Base-by-base conservation (phyloP, 2,797 vertebrate genomes). In the Acrocephalus scirpaceus region DNA sequence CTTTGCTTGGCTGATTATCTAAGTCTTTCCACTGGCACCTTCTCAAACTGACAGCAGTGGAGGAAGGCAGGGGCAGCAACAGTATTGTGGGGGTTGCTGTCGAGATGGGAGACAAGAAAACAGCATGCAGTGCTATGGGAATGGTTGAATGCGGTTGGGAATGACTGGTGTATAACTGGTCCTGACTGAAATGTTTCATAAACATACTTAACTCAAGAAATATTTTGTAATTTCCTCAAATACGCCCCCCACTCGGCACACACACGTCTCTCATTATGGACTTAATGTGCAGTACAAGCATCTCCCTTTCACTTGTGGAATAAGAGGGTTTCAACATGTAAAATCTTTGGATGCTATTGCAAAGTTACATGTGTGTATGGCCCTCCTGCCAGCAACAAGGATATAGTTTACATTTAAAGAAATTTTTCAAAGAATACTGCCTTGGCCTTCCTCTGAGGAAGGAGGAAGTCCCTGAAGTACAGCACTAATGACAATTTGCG, bases 1-100 rank as follows among this genome's bases (percentile, higher is more conserved):
- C 76, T 92, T 94, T 93, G 50, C 53, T 96, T 96, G 87, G 90
- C 91, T 88, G 38, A 51, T 88, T 91, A 86, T 94, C 87, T 91
- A 86, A 94, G 82, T 72, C 57, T 88, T 95, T 95, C 79, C 58
- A 74, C 29, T 87, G 91, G 81, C 89, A 89, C 69, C 67, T 88
- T 88, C 90, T 93, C 90, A 80, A 91, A 44, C 36, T 86, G 76
- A 86, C 57, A 53, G 79, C 86, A 62, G 76, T 30, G 36, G 57
- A 91, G 65, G 44, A 94, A 92, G 76, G 88, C 79, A 88, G 56
- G 42, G 73, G 44, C 60, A 90, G 76, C 47, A 78, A 38, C 42
- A 72, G 9, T 23, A 32, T 34, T 81, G 13, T 27, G 58, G n/a
- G 36, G 22, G 23, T 70, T 78, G 32, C 76, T 80, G 36, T 90